phyloP scores from a whole-genome alignment of 1,140 invertebrate genomes.

The Cepaea nemoralis region DNA sequence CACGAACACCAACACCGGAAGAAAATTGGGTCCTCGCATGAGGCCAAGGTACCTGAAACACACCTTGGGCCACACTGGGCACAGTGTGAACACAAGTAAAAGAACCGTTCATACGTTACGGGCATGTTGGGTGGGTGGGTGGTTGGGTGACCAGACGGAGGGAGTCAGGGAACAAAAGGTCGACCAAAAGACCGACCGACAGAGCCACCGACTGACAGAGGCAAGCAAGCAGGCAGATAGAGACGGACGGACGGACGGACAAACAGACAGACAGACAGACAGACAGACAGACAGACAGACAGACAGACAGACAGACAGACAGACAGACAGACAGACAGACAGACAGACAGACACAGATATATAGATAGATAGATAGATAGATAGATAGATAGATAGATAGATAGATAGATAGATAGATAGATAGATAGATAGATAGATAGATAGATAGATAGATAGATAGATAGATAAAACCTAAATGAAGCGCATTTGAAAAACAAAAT shows the following conservation, averaged over 20 bases:
- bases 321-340: not conserved
- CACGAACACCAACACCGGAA: too few relatives aligned
- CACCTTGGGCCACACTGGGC: too few relatives aligned
- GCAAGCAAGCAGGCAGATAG: too few relatives aligned
- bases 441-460: not conserved
- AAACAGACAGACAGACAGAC: not conserved
- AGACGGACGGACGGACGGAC: not conserved
- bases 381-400: not conserved
- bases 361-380: not conserved
- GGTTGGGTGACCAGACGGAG: too few relatives aligned
- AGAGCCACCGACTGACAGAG: too few relatives aligned
- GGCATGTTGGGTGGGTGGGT: too few relatives aligned
- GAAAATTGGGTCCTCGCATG: too few relatives aligned
- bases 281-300: not conserved
- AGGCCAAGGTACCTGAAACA: too few relatives aligned
- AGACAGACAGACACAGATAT: not conserved
- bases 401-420: slow-evolving; percentile 18
- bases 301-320: not conserved
- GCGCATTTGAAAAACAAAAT: too few relatives aligned
- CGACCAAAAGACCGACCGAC: not conserved
- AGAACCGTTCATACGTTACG: too few relatives aligned
- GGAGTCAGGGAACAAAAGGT: not conserved
- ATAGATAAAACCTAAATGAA: too few relatives aligned
- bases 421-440: not conserved
- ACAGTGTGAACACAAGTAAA: too few relatives aligned